phyloP scores from a whole-genome alignment of 1,140 invertebrate species.

The Matsumurasca onukii region DNA sequence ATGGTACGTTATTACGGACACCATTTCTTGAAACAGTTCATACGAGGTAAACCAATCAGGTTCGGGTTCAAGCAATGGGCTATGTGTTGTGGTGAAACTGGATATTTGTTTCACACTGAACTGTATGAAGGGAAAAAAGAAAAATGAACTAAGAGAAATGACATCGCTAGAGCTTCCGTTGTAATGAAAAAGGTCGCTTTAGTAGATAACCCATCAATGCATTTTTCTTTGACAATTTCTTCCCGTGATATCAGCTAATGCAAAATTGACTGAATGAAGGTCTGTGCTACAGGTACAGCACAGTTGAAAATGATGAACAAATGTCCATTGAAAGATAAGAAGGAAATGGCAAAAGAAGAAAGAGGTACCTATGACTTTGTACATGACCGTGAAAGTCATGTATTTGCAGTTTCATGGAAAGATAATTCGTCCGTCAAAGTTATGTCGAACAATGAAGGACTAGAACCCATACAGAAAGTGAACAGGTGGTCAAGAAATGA shows the following conservation, averaged over 20 bases:
- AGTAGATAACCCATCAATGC: constrained; percentile 38
- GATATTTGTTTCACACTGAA: constrained; percentile 31
- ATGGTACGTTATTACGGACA: constrained; percentile 39
- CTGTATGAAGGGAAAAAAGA: constrained; percentile 32
- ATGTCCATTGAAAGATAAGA: constrained; percentile 25
- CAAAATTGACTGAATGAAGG: constrained; percentile 9
- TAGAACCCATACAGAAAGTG: constrained; percentile 33
- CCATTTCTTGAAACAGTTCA: constrained; percentile 33
- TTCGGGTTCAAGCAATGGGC: constrained; percentile 35
- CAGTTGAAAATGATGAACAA: constrained; percentile 7
- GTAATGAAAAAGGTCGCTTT: constrained; percentile 17
- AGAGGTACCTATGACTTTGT: constrained; percentile 13
- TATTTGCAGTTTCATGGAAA: constrained; percentile 32
- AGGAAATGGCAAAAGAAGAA: constrained; percentile 12
- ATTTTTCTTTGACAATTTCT: constrained; percentile 43
- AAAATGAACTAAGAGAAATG: constrained; percentile 21
- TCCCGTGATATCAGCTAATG: constrained; percentile 44
- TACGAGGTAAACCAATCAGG: constrained; percentile 38
- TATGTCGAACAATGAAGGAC: constrained; percentile 34
- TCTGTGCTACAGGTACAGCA: constrained; percentile 22
- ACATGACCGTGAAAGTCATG: background rate
- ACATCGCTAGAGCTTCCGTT: constrained; percentile 21
- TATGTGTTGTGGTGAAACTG: constrained; percentile 22
- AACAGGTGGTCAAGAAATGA: constrained; percentile 36
- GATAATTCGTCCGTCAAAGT: constrained; percentile 38